A percentile compares a stretch with the other conserved stretches of the same genome.
phyloP scores from a whole-genome alignment of 2,888 invertebrate species.

The Blastobasis adustella region DNA sequence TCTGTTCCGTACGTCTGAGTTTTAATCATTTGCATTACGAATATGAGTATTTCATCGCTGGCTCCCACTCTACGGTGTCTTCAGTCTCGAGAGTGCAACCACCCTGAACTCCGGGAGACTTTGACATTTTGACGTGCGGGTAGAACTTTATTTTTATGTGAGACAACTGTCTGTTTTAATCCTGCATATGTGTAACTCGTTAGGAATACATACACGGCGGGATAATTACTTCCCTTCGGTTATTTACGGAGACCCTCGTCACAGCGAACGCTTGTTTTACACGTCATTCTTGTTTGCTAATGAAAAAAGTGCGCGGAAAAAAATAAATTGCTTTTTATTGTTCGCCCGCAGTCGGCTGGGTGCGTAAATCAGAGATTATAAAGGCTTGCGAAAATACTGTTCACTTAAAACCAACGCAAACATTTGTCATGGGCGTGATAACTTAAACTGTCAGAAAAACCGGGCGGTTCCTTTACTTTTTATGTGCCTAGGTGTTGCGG shows the following conservation, averaged over 20 bases:
- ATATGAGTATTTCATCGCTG: no score
- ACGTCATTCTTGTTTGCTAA: conserved; percentile 69
- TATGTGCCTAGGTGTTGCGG: no score
- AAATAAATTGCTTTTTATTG: conserved; percentile 69
- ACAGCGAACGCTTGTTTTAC: conserved; percentile 61
- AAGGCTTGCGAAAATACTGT: conserved; percentile 48
- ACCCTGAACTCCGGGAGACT: no score
- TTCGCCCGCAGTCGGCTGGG: conserved; percentile 46
- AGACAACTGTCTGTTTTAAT: no score
- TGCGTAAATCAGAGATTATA: conserved; percentile 63
- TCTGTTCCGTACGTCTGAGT: no score
- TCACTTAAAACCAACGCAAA: conserved; percentile 43
- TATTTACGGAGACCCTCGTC: conserved; percentile 65
- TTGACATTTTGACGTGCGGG: no score
- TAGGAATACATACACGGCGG: conserved; percentile 34
- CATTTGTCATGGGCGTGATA: conserved; percentile 41
- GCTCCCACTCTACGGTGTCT: no score
- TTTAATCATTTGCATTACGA: no score
- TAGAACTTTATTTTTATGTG: no score
- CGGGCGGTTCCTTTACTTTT: background rate
- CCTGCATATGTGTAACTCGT: conserved; percentile 14
- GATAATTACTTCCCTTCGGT: conserved; percentile 61
- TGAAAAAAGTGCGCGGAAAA: conserved; percentile 62
- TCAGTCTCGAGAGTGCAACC: no score
- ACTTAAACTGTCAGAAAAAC: conserved; percentile 9